A percentile compares a stretch with the other conserved stretches of the same genome.
Evolutionary conservation across 2,888 invertebrate genomes (phyloP).

Genomic region (Luffia ferchaultella): DNA sequence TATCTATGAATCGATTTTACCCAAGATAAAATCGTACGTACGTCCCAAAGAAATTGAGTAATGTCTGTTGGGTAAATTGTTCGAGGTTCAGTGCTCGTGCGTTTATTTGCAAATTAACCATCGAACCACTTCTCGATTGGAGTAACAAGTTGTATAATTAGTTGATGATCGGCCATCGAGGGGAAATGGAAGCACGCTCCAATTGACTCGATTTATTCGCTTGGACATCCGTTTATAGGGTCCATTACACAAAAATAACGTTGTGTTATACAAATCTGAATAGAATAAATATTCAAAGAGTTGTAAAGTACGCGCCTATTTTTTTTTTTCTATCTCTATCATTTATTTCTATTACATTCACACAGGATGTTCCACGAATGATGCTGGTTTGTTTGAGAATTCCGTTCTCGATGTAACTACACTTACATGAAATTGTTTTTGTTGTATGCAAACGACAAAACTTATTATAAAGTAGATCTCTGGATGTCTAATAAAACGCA

Average conservation of each 20-base stretch:
- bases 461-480: no score
- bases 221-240: neutral
- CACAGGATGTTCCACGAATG: no score
- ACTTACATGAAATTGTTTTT: no score
- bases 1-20: neutral
- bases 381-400: no score
- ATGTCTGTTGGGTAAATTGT: neutral
- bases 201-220: neutral
- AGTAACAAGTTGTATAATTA: neutral
- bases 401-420: no score
- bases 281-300: neutral
- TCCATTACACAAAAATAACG: neutral
- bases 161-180: neutral
- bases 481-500: no score
- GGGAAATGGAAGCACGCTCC: neutral
- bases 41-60: neutral
- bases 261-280: neutral
- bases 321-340: no score
- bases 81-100: neutral
- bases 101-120: neutral
- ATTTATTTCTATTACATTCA: no score
- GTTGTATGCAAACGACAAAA: no score
- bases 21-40: neutral
- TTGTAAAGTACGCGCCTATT: no score
- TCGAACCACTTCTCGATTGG: neutral